Base-by-base conservation (phyloP, 2,797 vertebrate genomes). In the Anolis apletophallus region DNA sequence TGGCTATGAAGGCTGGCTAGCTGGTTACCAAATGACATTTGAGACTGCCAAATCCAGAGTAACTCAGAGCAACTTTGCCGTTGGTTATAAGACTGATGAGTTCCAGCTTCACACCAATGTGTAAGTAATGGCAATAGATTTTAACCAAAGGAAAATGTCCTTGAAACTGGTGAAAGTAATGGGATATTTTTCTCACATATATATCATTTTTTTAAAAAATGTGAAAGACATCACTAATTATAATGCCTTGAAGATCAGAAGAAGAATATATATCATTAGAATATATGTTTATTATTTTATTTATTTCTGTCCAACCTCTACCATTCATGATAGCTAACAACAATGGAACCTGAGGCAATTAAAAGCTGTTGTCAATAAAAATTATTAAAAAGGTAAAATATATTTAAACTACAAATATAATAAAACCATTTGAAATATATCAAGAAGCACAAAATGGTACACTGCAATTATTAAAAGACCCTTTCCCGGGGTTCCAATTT, bases 31-130 rank as follows among this genome's bases (percentile, higher is more conserved):
- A 96, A 98, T 97, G 97, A 99, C 97, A 81, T 99, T 98, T 72
- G 99, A 99, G 95, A 98, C 98, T 0, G 95, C 98, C 0, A 98
- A 99, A 96, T 99, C 98, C 83, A 96, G 97, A 89, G 95, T 99
- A 94, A 98, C 98, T 73, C 98, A 98, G 97, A 99, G 99, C 97
- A 99, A 99, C 96, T 99, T 99, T 3, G 98, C 98, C 0, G 98
- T 99, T 52, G 98, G 99, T 87, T 99, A 98, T 90, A 99, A 98
- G 96, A 99, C 98, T 0, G 98, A 99, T 1, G 99, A 99, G 91
- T 99, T 99, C 95, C 99, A 99, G 96, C 98, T 99, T 88, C 98
- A 99, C 89, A 99, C 98, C 0, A 99, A 99, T 7, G 99, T 99
- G 98, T 99, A 97, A 97, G 96, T 96, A 90, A 29, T 68, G 87